These are phyloP conservation scores for Phthorimaea operculella DNA, from an alignment of 1,140 invertebrate species.

Conservation along the genomic window DNA sequence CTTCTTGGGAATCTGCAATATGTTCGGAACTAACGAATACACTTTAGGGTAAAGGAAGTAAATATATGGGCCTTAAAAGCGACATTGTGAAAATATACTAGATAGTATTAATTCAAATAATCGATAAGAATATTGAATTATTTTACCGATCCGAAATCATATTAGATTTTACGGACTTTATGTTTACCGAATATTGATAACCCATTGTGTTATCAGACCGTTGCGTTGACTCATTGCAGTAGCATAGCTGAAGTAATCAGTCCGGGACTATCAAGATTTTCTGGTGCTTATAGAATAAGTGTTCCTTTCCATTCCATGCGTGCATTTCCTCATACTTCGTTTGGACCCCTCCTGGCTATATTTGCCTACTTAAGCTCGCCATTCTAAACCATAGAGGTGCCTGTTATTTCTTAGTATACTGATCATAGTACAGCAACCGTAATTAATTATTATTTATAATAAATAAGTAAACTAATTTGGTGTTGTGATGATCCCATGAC, in stretches of 20 bases:
- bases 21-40: conserved; percentile 26
- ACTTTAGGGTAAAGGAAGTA: conserved; percentile 1
- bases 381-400: not conserved
- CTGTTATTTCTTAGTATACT: conserved; percentile 4
- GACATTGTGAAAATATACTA: too few species aligned
- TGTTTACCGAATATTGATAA: too few species aligned
- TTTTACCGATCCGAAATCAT: too few species aligned
- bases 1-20: conserved; percentile 62
- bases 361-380: too few species aligned
- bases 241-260: not conserved
- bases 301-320: conserved; percentile 50
- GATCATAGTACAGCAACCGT: too few species aligned
- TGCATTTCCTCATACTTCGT: conserved; percentile 27
- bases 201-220: not conserved
- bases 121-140: too few species aligned
- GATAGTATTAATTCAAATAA: too few species aligned
- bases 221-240: conserved; percentile 1
- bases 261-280: conserved; percentile 39
- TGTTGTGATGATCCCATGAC: conserved; percentile 25
- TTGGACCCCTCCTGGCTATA: too few species aligned
- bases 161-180: too few species aligned
- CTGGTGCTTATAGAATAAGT: conserved; percentile 63
- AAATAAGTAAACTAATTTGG: not conserved
- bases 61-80: too few species aligned
- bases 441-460: too few species aligned